Percentiles rank a stretch among this genome's conserved stretches.
Conservation (phyloP, 1,140 invertebrate species). For the Caenorhabditis latens region DNA sequence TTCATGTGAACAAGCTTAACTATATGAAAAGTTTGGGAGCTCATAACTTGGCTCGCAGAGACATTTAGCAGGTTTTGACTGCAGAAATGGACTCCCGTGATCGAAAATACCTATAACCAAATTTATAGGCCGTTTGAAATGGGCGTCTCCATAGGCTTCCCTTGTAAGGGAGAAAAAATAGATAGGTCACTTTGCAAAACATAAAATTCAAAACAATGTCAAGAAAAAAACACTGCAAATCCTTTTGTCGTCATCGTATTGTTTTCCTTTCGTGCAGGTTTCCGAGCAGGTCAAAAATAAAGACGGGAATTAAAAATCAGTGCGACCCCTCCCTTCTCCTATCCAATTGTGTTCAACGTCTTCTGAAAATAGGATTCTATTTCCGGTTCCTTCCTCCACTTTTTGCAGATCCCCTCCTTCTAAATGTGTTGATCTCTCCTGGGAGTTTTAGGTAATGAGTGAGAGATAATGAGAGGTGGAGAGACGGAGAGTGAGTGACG, state of each 20-base stretch:
- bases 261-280: neutral
- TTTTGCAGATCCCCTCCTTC: neutral
- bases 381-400: slow-evolving; percentile 9
- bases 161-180: too few relatives aligned
- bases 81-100: too few relatives aligned
- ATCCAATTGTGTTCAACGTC: slow-evolving; percentile 15
- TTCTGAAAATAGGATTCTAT: slow-evolving; percentile 32
- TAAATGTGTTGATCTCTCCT: slow-evolving; percentile 16
- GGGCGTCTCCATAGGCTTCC: too few relatives aligned
- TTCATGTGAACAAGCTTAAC: too few relatives aligned
- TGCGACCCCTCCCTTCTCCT: neutral
- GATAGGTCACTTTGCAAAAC: neutral
- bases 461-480: neutral
- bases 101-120: too few relatives aligned
- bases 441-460: neutral
- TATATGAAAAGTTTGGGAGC: too few relatives aligned
- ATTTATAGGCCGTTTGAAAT: too few relatives aligned
- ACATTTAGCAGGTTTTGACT: too few relatives aligned
- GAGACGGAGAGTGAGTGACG: neutral
- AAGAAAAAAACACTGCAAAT: neutral
- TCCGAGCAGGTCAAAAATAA: neutral
- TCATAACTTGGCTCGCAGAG: too few relatives aligned
- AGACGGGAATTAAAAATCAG: slow-evolving; percentile 4
- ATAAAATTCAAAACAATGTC: neutral
- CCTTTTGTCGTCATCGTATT: neutral